Evolutionary conservation across 2,113 vertebrate genomes (phyloP).

Genomic region (Anseranas semipalmata): DNA sequence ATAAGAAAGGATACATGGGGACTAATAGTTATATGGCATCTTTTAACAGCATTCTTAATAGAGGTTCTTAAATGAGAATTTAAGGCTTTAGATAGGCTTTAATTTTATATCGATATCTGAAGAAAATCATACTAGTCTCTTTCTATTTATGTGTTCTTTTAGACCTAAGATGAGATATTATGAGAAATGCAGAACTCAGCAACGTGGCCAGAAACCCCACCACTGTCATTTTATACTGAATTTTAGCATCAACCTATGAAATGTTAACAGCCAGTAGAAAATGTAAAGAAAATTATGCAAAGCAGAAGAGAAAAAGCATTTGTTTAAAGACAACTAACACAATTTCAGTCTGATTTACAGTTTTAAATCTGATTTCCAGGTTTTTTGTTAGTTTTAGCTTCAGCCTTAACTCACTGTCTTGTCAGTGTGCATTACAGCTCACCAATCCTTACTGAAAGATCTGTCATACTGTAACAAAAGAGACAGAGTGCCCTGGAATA

Average conservation of each 20-base stretch:
- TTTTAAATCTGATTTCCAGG: conserved; percentile 18
- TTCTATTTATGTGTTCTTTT: neutral
- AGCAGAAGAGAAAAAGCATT: neutral
- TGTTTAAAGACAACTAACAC: neutral
- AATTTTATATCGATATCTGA: neutral
- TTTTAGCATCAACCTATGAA: neutral
- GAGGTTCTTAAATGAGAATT: too few species aligned
- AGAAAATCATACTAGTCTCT: neutral
- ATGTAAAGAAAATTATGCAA: neutral
- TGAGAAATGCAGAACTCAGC: neutral
- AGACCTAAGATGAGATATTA: neutral
- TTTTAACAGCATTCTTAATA: neutral
- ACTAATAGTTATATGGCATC: neutral
- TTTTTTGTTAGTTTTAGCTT: neutral
- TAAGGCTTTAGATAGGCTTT: neutral
- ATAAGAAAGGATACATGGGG: neutral
- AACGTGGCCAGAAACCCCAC: neutral
- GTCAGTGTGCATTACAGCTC: neutral
- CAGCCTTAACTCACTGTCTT: conserved; percentile 3
- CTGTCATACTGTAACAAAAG: neutral
- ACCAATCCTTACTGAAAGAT: neutral
- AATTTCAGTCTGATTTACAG: neutral
- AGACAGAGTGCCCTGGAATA: neutral
- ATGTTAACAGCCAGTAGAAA: conserved; percentile 5
- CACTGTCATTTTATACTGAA: neutral